Conservation (phyloP, 2,113 vertebrate genomes). For the Trochalopteron elliotii region DNA sequence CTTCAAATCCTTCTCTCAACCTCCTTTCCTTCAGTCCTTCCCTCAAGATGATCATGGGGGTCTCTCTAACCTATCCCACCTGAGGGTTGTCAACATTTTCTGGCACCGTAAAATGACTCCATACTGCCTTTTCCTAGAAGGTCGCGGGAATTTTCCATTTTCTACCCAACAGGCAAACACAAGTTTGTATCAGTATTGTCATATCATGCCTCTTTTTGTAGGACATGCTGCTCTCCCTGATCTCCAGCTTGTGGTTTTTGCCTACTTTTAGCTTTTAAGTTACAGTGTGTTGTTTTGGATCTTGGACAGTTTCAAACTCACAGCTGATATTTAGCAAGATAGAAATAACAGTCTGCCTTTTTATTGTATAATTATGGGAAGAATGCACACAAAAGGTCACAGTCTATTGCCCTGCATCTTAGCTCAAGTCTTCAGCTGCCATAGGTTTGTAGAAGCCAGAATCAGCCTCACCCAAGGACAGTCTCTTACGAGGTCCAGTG, state of each 20-base stretch:
- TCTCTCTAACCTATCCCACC: not conserved
- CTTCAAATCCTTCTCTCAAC: not conserved
- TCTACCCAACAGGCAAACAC: not conserved
- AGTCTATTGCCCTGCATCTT: not conserved
- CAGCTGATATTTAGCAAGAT: conserved; percentile 7
- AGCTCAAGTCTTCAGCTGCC: conserved; percentile 6
- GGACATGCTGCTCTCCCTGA: not conserved
- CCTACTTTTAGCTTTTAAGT: not conserved
- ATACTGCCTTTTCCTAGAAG: not conserved
- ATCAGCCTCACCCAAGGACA: not conserved
- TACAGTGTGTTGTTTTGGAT: not conserved
- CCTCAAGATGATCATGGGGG: not conserved
- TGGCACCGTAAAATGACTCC: not conserved
- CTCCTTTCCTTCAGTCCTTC: not conserved
- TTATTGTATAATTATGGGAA: conserved; percentile 25
- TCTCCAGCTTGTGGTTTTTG: not conserved
- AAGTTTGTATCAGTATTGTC: not conserved
- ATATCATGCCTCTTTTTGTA: not conserved
- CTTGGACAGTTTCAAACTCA: not conserved
- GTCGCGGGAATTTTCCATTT: not conserved
- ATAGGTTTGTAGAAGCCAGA: conserved; percentile 20
- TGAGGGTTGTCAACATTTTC: not conserved
- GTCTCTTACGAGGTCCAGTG: not conserved
- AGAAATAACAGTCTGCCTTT: conserved; percentile 45
- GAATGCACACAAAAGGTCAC: conserved; percentile 39